Base-by-base conservation (phyloP, 2,797 vertebrate species). In the Aselliscus stoliczkanus region DNA sequence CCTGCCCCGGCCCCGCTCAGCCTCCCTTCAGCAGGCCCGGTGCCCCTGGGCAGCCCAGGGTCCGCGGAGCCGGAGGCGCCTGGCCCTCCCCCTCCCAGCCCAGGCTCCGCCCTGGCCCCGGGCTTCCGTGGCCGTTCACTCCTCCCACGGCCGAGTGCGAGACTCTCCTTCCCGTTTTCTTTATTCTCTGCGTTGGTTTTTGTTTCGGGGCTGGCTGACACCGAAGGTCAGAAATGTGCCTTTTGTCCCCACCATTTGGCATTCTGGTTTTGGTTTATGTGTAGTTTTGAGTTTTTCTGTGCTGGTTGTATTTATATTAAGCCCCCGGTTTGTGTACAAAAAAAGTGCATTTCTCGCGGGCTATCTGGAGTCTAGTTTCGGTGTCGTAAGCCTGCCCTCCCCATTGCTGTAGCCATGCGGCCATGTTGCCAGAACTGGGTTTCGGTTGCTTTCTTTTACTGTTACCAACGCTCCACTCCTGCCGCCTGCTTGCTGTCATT, bases 301-400 rank as follows among this genome's bases (percentile, higher is more conserved):
- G 58, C 89, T 92, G 82, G 75, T 96, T 97, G 80, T 96, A 94
- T 95, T 96, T 95, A 95, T 93, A 92, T 96, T 97, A 96, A 97
- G 95, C 89, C 75, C 62, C 65, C 81, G 31, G 80, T 94, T 96
- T 81, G 11, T 54, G 18, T 18, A 17, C 15, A 25, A 27, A 39
- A 37, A 25, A 34, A 37, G 4, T 37, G 9, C 5, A 39, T 34
- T 27, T 39, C 27, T n/a, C 44, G 4, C 1, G 62, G n/a, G 7
- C 39, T 47, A 50, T 8, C 4, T 29, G 25, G 31, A 21, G 52
- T 12, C 65, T 31, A 13, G 23, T 37, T 50, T 29, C 10, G 20
- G 50, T 6, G 10, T 23, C 31, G 31, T 52, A 8, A 77, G 44
- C 25, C 7, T 2, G 12, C 18, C 39, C 18, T 34, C 18, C n/a